These are phyloP conservation scores for Gila robusta DNA, from an alignment of 2,797 vertebrate species.

Conservation along the genomic window DNA sequence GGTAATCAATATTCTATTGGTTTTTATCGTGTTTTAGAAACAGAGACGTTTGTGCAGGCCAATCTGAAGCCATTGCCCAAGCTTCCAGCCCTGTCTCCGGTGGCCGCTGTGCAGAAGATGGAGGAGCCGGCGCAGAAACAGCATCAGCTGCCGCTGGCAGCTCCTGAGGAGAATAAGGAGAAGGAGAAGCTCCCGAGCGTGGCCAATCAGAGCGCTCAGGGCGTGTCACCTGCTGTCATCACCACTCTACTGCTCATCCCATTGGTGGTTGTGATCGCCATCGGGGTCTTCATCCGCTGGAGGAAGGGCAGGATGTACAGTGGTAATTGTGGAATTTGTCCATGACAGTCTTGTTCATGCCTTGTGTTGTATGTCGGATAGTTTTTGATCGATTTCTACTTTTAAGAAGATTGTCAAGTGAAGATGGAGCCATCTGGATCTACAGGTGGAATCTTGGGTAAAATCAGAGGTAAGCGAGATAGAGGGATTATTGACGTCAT, in stretches of 20 bases:
- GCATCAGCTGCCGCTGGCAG: constrained; percentile 67
- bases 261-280: constrained; percentile 83
- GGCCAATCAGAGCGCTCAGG: constrained; percentile 68
- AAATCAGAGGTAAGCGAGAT: constrained; percentile 85
- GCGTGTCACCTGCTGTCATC: constrained; percentile 86
- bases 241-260: constrained; percentile 91
- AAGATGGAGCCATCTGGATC: constrained; percentile 86
- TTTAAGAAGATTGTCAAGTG: constrained; percentile 83
- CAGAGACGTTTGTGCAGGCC: constrained; percentile 84
- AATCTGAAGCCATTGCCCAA: constrained; percentile 80
- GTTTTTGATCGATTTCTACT: neutral
- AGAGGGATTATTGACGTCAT: neutral
- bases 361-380: neutral
- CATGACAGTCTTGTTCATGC: neutral
- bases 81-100: constrained; percentile 62
- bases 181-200: constrained; percentile 69
- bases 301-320: constrained; percentile 86
- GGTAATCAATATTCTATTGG: neutral
- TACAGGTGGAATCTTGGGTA: constrained; percentile 88
- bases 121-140: constrained; percentile 62
- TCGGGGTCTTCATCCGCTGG: constrained; percentile 90
- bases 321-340: constrained; percentile 68
- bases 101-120: constrained; percentile 53
- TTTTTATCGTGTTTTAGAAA: constrained; percentile 72
- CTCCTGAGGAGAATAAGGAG: constrained; percentile 53